phyloP scores from a whole-genome alignment of 2,797 vertebrate genomes.

The Xiphophorus birchmanni region DNA sequence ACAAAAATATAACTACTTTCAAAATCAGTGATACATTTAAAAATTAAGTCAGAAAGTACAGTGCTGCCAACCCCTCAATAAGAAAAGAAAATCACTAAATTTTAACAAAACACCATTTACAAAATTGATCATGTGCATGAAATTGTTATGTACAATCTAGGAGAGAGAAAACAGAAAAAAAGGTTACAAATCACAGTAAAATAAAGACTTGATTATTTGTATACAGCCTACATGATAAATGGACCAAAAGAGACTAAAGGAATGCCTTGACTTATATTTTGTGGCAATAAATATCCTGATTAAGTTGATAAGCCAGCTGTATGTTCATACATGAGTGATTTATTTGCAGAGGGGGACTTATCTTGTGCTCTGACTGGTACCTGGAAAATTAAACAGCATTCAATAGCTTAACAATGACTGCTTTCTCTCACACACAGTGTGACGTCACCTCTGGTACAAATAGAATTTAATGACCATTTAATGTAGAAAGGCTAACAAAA shows the following conservation, averaged over 20 bases:
- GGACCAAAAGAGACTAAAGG: neutral
- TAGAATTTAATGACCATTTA: neutral
- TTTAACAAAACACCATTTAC: neutral
- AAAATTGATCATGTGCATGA: neutral
- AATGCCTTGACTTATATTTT: neutral
- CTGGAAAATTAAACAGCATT: neutral
- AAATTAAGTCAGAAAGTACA: neutral
- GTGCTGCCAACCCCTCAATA: neutral
- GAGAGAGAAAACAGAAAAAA: neutral
- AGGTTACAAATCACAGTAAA: neutral
- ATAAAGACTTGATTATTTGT: neutral
- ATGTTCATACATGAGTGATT: neutral
- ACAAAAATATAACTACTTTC: neutral
- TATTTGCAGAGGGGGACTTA: neutral
- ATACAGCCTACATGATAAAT: neutral
- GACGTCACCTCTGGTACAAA: neutral
- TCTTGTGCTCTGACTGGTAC: neutral
- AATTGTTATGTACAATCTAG: neutral
- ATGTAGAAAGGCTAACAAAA: neutral
- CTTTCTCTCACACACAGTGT: neutral
- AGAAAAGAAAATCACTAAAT: neutral
- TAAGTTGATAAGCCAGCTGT: neutral
- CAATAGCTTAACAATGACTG: neutral
- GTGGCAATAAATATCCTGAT: no score
- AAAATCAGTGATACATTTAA: neutral